A percentile compares a stretch with the other conserved stretches of the same genome.
These are phyloP conservation scores for Lemur catta DNA, from an alignment of 2,797 vertebrate species.

Conservation along the genomic window DNA sequence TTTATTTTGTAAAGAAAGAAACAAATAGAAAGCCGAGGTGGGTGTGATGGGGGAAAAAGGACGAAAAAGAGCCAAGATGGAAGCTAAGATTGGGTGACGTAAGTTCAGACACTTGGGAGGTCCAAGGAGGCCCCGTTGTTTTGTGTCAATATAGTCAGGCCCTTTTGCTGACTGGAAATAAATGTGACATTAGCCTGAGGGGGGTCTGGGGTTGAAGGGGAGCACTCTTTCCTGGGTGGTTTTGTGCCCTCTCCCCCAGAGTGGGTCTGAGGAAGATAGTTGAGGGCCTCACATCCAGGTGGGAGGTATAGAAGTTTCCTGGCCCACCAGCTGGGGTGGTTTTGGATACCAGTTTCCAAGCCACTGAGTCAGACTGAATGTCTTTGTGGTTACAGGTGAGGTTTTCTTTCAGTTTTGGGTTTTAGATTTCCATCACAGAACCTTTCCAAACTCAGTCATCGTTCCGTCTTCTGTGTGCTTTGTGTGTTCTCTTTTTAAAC, in stretches of 20 bases:
- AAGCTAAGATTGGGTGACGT: neutral
- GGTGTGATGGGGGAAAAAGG: neutral
- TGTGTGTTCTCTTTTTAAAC: neutral
- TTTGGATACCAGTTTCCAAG: constrained; percentile 67
- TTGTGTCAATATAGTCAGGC: neutral
- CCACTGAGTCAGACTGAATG: constrained; percentile 67
- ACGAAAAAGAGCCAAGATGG: neutral
- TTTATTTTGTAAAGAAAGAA: constrained; percentile 19
- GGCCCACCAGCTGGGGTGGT: constrained; percentile 1
- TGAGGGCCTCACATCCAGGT: neutral
- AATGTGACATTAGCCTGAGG: neutral
- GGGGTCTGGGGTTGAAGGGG: too few species aligned
- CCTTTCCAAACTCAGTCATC: neutral
- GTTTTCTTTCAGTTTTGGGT: constrained; percentile 53
- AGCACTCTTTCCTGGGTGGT: neutral
- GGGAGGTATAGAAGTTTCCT: constrained; percentile 48
- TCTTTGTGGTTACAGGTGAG: constrained; percentile 65
- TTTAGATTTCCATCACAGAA: constrained; percentile 68
- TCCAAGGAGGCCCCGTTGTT: constrained; percentile 8
- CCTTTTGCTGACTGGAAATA: neutral
- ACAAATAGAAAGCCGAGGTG: neutral
- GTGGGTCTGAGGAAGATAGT: neutral
- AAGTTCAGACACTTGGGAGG: neutral
- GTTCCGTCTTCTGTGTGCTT: neutral
- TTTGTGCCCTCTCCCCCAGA: neutral